Conservation (phyloP, 2,888 invertebrate genomes). For the Pristionchus exspectatus region DNA sequence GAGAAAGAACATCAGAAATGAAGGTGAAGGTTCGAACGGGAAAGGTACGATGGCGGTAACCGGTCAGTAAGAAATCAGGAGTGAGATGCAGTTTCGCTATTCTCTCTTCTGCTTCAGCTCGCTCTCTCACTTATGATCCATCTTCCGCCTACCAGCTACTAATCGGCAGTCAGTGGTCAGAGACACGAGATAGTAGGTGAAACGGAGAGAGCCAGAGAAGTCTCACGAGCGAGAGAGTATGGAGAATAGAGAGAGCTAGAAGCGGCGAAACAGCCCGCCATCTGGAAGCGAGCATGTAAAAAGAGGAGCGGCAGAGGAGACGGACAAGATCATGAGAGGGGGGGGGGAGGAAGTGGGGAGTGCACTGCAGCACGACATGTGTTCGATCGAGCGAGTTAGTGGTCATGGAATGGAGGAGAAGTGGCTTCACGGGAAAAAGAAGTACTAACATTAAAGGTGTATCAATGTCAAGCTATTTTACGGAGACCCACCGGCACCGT, state of each 20-base stretch:
- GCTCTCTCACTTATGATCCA: slow-evolving; percentile 16
- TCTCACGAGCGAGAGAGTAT: neutral
- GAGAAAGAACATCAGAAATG: no score
- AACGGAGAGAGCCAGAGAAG: neutral
- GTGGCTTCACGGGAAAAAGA: no score
- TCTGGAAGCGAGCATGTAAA: slow-evolving; percentile 43
- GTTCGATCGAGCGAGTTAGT: neutral
- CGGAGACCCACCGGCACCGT: no score
- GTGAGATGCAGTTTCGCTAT: slow-evolving; percentile 19
- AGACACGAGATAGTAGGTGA: neutral
- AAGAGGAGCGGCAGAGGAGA: neutral
- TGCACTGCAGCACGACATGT: neutral
- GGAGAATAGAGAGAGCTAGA: neutral
- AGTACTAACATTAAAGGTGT: no score
- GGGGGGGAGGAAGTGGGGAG: neutral
- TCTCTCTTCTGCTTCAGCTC: neutral
- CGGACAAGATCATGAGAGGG: neutral
- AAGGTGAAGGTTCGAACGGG: no score
- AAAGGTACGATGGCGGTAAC: no score
- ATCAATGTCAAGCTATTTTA: no score
- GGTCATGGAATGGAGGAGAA: neutral
- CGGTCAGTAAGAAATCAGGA: neutral
- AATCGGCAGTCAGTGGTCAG: neutral
- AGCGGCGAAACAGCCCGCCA: neutral
- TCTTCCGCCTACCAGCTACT: slow-evolving; percentile 33